These are phyloP conservation scores for Ctenoplectra terminalis DNA, from an alignment of 1,140 invertebrate genomes.

Conservation along the genomic window DNA sequence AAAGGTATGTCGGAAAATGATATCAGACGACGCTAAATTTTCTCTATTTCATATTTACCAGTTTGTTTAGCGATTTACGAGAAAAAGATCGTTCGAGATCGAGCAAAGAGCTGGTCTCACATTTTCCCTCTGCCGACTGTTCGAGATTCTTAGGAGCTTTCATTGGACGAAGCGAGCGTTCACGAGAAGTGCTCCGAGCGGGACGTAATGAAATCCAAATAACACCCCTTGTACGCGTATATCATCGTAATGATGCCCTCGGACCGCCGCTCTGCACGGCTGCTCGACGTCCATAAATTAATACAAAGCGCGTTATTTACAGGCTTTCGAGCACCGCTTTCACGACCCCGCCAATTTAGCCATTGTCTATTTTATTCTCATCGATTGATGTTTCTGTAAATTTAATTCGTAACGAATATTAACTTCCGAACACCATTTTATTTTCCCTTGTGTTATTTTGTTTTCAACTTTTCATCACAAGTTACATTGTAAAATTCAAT, in stretches of 20 bases:
- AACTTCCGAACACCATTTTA: background rate
- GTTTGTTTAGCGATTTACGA: background rate
- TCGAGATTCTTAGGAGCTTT: constrained; percentile 24
- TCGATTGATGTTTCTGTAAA: background rate
- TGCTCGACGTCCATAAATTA: constrained; percentile 67
- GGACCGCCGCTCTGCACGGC: constrained; percentile 53
- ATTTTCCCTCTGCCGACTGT: background rate
- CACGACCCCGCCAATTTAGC: constrained; percentile 25
- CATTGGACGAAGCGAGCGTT: constrained; percentile 4
- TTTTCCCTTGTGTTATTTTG: background rate
- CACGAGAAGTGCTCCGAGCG: constrained; percentile 12
- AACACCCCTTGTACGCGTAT: constrained; percentile 66
- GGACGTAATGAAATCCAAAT: constrained; percentile 71
- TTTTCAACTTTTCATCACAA: too few relatives aligned
- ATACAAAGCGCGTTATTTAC: constrained; percentile 70
- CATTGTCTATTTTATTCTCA: constrained; percentile 5
- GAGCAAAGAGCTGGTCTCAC: background rate
- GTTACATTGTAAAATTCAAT: too few relatives aligned
- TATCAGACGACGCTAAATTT: background rate
- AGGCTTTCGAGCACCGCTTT: constrained; percentile 55
- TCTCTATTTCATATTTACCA: background rate
- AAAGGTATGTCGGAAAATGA: too few relatives aligned
- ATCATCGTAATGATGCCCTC: constrained; percentile 68
- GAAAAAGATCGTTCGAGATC: background rate
- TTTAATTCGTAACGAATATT: background rate